Evolutionary conservation across 2,113 vertebrate genomes (phyloP).

Genomic region (Anguilla rostrata): DNA sequence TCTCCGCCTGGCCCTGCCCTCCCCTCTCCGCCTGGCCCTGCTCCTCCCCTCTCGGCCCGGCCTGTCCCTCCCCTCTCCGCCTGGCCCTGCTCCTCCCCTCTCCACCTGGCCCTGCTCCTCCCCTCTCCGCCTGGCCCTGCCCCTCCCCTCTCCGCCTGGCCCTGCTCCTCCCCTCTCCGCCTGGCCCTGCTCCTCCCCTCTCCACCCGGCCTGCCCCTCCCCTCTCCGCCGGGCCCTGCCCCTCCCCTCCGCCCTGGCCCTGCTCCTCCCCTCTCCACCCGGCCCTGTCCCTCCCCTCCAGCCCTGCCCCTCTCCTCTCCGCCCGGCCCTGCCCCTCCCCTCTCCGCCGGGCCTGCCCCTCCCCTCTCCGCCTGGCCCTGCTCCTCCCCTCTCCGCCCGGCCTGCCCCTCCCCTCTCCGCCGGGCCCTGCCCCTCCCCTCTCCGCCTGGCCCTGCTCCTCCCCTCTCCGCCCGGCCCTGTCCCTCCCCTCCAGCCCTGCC

Average conservation of each 20-base stretch:
- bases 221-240: not conserved
- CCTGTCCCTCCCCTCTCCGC: no score
- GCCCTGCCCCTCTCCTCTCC: no score
- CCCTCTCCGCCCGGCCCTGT: constrained; percentile 47
- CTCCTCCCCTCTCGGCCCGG: no score
- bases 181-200: constrained; percentile 55
- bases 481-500: not conserved
- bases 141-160: constrained; percentile 85
- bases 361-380: not conserved
- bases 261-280: no score
- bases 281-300: no score
- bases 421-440: no score
- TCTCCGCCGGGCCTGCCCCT: no score
- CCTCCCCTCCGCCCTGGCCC: no score
- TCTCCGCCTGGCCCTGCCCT: no score
- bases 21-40: no score
- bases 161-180: not conserved
- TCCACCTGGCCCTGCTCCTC: not conserved
- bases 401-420: constrained; percentile 77
- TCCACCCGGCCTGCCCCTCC: not conserved
- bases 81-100: not conserved
- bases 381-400: not conserved
- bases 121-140: not conserved
- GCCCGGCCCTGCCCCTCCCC: no score
- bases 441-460: constrained; percentile 14